These are phyloP conservation scores for Drosophila basisetae DNA, from an alignment of 2,888 invertebrate species.

Conservation along the genomic window DNA sequence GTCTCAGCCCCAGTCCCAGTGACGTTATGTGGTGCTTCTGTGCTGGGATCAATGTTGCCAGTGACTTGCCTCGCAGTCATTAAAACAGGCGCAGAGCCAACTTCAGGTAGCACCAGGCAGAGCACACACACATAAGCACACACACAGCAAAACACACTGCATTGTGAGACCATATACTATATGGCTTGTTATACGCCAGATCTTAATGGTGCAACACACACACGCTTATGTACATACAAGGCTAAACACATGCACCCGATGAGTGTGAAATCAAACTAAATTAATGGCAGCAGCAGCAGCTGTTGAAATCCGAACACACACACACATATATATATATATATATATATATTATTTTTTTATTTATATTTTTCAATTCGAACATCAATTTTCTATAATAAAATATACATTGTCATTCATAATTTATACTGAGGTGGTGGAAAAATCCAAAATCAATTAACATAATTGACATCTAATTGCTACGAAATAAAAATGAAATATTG, in stretches of 20 bases:
- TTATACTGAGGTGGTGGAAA: background rate
- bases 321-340: background rate
- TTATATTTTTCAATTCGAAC: background rate
- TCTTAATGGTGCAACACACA: constrained; percentile 33
- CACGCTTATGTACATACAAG: background rate
- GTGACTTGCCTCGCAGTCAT: constrained; percentile 52
- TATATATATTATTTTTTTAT: background rate
- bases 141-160: background rate
- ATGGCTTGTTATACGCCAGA: constrained; percentile 38
- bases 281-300: constrained; percentile 1
- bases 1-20: constrained; percentile 4
- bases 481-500: no score
- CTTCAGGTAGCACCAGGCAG: constrained; percentile 13
- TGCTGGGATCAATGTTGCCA: constrained; percentile 23
- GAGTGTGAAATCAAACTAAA: background rate
- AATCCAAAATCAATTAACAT: background rate
- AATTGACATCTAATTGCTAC: background rate
- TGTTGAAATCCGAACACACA: background rate
- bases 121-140: constrained; percentile 19
- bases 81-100: constrained; percentile 55
- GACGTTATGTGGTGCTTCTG: constrained; percentile 19
- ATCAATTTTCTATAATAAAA: background rate
- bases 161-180: constrained; percentile 41
- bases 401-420: background rate
- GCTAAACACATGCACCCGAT: background rate